Evolutionary conservation across 2,797 vertebrate genomes (phyloP).

Genomic region (Valencia hispanica): DNA sequence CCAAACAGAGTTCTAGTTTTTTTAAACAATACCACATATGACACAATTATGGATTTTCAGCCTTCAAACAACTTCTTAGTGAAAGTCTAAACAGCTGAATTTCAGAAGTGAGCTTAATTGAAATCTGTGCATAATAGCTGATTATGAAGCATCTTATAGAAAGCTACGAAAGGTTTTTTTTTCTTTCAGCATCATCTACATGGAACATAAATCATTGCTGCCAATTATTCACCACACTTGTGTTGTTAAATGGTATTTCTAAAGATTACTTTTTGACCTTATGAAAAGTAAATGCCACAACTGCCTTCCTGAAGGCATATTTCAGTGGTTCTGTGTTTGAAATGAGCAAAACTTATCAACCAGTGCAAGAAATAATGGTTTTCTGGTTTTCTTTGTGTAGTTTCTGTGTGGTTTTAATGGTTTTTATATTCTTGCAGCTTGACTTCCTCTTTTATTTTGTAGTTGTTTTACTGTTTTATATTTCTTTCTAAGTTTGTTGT

Average conservation of each 20-base stretch:
- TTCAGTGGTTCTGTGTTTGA: conserved; percentile 4
- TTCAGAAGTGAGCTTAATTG: neutral
- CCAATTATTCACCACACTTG: neutral
- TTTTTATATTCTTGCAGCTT: neutral
- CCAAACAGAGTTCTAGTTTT: conserved; percentile 21
- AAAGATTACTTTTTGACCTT: conserved; percentile 7
- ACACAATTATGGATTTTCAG: conserved; percentile 9
- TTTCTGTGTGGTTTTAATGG: neutral
- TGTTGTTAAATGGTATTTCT: neutral
- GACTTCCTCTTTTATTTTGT: neutral
- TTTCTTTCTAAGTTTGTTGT: neutral
- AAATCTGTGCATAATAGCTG: neutral
- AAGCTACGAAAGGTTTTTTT: neutral
- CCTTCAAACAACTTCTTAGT: neutral
- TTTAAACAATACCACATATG: neutral
- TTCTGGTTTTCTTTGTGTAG: neutral
- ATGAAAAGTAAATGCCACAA: conserved; percentile 12
- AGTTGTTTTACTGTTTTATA: neutral
- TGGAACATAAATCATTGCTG: neutral
- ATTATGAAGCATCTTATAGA: neutral
- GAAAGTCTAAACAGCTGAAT: neutral
- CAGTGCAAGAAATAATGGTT: neutral
- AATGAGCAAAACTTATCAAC: neutral
- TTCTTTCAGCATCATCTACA: neutral
- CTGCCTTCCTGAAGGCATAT: conserved; percentile 6